Evolutionary conservation across 2,113 vertebrate genomes (phyloP).

Genomic region (Heterocephalus glaber): DNA sequence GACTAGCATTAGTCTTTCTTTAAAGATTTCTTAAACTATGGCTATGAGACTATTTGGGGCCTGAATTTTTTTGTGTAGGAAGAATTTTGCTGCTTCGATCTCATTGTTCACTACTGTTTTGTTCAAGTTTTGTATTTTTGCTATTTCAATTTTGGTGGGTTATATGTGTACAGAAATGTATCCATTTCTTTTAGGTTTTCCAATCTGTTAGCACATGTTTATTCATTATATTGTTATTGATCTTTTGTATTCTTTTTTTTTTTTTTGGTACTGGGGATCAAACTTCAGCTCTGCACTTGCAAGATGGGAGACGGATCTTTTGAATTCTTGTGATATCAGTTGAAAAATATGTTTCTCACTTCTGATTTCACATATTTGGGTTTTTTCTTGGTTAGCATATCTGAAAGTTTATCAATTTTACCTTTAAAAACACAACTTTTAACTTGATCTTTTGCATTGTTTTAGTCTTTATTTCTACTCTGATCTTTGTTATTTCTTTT

Average conservation of each 20-base stretch:
- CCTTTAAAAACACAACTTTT: background rate
- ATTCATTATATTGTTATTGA: background rate
- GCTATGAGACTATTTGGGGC: background rate
- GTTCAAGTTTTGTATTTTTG: background rate
- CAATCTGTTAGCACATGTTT: background rate
- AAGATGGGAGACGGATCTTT: no score
- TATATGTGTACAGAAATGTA: background rate
- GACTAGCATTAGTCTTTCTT: background rate
- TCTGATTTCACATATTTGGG: background rate
- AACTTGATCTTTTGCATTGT: background rate
- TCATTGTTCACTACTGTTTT: background rate
- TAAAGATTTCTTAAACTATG: background rate
- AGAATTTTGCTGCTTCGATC: background rate
- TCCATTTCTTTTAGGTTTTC: background rate
- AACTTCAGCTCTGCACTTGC: no score
- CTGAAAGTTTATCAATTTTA: background rate
- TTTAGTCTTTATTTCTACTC: background rate
- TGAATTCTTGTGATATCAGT: background rate
- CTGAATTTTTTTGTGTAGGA: background rate
- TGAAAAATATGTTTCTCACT: background rate
- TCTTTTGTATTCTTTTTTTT: background rate
- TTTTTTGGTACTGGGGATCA: no score
- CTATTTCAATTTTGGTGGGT: background rate
- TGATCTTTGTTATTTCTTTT: background rate
- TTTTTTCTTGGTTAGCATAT: background rate